Evolutionary conservation across 2,797 vertebrate genomes (phyloP).

Genomic region (Psittacula derbiana): DNA sequence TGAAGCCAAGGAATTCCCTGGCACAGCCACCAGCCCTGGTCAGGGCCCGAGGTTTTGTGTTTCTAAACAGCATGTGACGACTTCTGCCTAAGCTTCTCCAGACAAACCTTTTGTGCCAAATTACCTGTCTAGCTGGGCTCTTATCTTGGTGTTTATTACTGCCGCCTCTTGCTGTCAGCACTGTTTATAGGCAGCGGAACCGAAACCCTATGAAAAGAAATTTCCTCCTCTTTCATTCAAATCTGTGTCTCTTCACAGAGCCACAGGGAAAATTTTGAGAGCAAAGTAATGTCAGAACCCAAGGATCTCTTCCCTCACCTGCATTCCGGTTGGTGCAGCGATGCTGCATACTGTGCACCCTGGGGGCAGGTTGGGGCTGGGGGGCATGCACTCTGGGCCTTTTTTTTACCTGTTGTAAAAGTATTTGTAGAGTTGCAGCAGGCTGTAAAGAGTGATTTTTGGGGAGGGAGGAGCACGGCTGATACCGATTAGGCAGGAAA

Average conservation of each 20-base stretch:
- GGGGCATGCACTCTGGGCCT: neutral
- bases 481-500: conserved; percentile 67
- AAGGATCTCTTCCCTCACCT: neutral
- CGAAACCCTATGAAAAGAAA: conserved; percentile 57
- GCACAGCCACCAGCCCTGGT: fast-evolving
- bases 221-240: conserved; percentile 66
- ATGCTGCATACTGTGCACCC: fast-evolving
- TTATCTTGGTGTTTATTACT: conserved; percentile 35
- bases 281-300: neutral
- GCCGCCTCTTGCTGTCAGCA: conserved; percentile 57
- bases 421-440: conserved; percentile 17
- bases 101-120: conserved; percentile 41
- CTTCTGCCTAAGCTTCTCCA: conserved; percentile 38
- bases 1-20: neutral
- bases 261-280: neutral
- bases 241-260: conserved; percentile 47
- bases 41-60: conserved; percentile 2
- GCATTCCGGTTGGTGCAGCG: neutral
- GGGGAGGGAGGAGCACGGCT: conserved; percentile 22
- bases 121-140: conserved; percentile 61
- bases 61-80: conserved; percentile 11
- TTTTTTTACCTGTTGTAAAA: conserved; percentile 43
- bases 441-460: neutral
- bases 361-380: fast-evolving
- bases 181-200: conserved; percentile 66